Conservation (phyloP, 2,113 vertebrate species). For the Helogale parvula region DNA sequence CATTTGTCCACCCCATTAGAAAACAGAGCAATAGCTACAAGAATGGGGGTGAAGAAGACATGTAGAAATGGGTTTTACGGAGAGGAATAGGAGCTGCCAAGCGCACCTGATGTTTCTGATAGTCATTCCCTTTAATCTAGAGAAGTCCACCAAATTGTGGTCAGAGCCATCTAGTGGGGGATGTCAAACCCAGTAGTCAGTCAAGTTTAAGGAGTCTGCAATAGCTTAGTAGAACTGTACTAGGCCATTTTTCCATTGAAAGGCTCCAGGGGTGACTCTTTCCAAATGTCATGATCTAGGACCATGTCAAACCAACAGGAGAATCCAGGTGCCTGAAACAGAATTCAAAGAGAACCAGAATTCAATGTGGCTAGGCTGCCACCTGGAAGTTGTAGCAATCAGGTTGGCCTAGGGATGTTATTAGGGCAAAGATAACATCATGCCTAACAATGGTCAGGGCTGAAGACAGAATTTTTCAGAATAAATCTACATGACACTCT, state of each 20-base stretch:
- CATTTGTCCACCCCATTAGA: background rate
- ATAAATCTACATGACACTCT: background rate
- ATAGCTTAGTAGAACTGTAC: background rate
- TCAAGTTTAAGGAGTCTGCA: background rate
- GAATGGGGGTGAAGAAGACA: background rate
- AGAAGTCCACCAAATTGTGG: background rate
- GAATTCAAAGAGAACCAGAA: conserved; percentile 11
- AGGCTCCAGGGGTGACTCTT: background rate
- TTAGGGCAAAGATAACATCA: background rate
- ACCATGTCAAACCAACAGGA: background rate
- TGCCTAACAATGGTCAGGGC: background rate
- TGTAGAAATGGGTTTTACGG: background rate
- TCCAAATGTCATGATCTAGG: background rate
- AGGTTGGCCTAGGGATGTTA: background rate
- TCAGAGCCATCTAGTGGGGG: background rate
- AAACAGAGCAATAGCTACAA: background rate
- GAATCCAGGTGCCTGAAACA: background rate
- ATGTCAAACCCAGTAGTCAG: background rate
- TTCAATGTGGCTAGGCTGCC: background rate
- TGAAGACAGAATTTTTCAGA: background rate
- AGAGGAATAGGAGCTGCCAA: background rate
- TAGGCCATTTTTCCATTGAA: background rate
- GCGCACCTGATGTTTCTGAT: background rate
- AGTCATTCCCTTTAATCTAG: too few species aligned
- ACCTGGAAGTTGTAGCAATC: background rate